Base-by-base conservation (phyloP, 2,797 vertebrate genomes). In the Cottoperca gobio region DNA sequence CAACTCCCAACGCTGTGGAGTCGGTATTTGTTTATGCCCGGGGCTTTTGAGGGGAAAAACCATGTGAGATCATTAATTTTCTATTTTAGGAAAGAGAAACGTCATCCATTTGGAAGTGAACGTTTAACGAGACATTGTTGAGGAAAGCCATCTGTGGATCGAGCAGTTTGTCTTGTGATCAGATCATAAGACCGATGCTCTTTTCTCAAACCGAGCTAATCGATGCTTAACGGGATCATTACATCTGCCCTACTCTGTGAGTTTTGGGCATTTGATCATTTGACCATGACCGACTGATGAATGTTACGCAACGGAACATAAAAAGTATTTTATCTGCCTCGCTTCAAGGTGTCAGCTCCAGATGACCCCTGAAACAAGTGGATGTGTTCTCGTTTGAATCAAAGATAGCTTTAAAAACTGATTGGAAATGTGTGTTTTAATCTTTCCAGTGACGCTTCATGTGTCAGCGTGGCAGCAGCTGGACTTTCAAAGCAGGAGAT, bases 11-110 rank as follows among this genome's bases (percentile, higher is more conserved):
- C 8, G 26, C 71, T 72, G 45, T 59, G 60, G 45, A 78, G 46
- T 49, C 63, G 26, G 46, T 60, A 61, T 84, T 68, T 90, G 81
- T 90, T 91, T 84, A 88, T 53, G 83, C 88, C 86, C 64, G 13
- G 8, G 80, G 73, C 80, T 26, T 79, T 53, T 45, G 9, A 66
- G 67, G 19, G 65, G 61, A 0, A 19, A 52, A 81, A 72, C 49
- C 55, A 81, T 73, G 31, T 42, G 52, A 60, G 54, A 74, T 37
- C 43, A 78, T 83, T 67, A 4, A 52, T 74, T 68, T 73, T 79
- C 73, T 88, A 84, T 88, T 82, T 87, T 78, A 60, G 70, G 73
- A 76, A 74, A 70, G 46, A 60, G 2, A 55, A 33, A 33, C 31
- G 16, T 73, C 26, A 33, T 52, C 21, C 23, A 24, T 64, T 70